phyloP scores from a whole-genome alignment of 2,888 invertebrate species.

The Abscondita cerata region DNA sequence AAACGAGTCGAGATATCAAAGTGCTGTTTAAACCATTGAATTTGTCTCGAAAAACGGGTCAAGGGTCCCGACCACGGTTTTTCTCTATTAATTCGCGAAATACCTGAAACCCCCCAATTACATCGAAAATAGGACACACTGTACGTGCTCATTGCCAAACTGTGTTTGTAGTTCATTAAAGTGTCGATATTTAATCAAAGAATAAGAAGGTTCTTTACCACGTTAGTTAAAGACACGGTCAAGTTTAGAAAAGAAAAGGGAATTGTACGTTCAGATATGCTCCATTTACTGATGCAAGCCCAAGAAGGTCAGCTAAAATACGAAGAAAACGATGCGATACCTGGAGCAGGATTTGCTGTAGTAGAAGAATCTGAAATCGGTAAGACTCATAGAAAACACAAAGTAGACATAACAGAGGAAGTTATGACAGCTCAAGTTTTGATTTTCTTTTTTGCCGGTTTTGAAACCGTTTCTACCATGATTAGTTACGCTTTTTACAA shows the following conservation, averaged over 20 bases:
- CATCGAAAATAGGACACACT: no score
- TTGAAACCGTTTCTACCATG: neutral
- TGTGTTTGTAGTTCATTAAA: neutral
- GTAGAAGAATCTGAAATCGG: slow-evolving; percentile 10
- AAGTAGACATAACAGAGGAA: neutral
- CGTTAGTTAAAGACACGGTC: neutral
- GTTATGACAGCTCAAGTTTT: neutral
- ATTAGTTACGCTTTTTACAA: neutral
- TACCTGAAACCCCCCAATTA: no score
- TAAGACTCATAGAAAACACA: neutral
- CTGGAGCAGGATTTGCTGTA: neutral
- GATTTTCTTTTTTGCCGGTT: neutral
- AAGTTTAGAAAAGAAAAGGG: neutral
- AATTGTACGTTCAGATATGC: slow-evolving; percentile 4
- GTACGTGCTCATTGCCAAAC: no score
- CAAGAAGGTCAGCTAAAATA: neutral
- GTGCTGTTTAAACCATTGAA: no score
- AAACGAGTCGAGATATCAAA: no score
- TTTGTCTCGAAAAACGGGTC: no score
- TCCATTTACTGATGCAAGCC: neutral
- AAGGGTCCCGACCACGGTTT: no score
- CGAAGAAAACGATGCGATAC: neutral
- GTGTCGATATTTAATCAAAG: neutral
- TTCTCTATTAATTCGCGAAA: no score
- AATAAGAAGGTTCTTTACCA: neutral